phyloP scores from a whole-genome alignment of 2,797 vertebrate genomes.

The Prionace glauca region DNA sequence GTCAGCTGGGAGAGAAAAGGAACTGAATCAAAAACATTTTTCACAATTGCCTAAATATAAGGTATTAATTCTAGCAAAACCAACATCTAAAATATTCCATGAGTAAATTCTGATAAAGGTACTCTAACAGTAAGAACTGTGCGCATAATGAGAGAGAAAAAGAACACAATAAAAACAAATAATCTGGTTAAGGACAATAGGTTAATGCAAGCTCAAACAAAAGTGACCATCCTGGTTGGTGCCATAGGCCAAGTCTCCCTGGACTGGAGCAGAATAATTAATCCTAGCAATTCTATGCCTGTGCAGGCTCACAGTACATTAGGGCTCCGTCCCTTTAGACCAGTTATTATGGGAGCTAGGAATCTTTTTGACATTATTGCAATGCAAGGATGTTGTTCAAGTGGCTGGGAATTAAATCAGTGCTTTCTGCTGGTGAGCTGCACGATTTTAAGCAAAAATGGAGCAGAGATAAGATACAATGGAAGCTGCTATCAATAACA shows the following conservation, averaged over 20 bases:
- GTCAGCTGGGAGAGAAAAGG: conserved; percentile 64
- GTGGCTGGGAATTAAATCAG: not conserved
- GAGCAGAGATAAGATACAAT: not conserved
- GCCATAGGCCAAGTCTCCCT: not conserved
- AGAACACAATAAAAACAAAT: not conserved
- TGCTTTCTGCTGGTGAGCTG: not conserved
- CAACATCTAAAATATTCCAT: not conserved
- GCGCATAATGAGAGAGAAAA: not conserved
- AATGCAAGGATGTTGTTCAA: not conserved
- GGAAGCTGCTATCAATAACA: not conserved
- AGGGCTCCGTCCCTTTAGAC: too few species aligned
- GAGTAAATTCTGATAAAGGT: not conserved
- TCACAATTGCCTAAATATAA: conserved; percentile 7
- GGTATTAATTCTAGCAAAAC: not conserved
- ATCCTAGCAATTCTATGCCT: not conserved
- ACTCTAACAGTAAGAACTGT: not conserved
- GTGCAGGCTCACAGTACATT: too few species aligned
- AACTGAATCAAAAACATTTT: not conserved
- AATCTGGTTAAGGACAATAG: not conserved
- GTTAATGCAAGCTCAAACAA: not conserved
- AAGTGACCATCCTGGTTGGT: not conserved
- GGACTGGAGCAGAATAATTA: not conserved
- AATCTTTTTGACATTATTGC: not conserved
- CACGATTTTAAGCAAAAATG: not conserved
- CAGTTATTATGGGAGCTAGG: not conserved